These are phyloP conservation scores for Leptinotarsa defecta DNA, from an alignment of 1,140 invertebrate species.

Conservation along the genomic window DNA sequence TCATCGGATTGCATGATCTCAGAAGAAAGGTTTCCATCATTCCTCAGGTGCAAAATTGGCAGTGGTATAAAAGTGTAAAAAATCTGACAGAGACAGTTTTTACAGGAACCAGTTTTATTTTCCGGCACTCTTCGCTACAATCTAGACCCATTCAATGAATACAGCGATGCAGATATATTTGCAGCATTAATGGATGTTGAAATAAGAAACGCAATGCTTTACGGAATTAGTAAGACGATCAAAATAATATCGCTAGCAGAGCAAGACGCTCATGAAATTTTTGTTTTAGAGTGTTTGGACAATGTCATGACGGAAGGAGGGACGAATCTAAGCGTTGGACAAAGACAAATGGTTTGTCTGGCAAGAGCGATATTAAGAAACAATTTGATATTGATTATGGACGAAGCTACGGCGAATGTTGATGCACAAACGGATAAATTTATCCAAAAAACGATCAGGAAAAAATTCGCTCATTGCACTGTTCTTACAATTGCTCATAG, in stretches of 20 bases:
- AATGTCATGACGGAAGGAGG: conserved; percentile 66
- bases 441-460: conserved; percentile 67
- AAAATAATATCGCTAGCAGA: neutral
- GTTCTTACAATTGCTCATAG: conserved; percentile 81
- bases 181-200: conserved; percentile 62
- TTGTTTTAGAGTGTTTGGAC: conserved; percentile 56
- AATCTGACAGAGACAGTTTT: conserved; percentile 18
- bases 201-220: conserved; percentile 56
- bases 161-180: conserved; percentile 52
- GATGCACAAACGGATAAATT: conserved; percentile 67
- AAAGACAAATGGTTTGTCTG: conserved; percentile 73
- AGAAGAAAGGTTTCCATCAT: conserved; percentile 78
- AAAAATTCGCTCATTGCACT: conserved; percentile 67
- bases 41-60: conserved; percentile 67
- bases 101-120: conserved; percentile 78
- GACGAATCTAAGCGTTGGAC: conserved; percentile 70
- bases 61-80: neutral
- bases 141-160: conserved; percentile 79
- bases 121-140: conserved; percentile 79
- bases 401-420: conserved; percentile 81
- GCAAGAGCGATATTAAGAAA: conserved; percentile 70
- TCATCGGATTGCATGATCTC: conserved; percentile 65
- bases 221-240: conserved; percentile 51
- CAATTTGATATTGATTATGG: conserved; percentile 71
- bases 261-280: neutral